Base-by-base conservation (phyloP, 2,113 vertebrate species). In the Gadus chalcogrammus region DNA sequence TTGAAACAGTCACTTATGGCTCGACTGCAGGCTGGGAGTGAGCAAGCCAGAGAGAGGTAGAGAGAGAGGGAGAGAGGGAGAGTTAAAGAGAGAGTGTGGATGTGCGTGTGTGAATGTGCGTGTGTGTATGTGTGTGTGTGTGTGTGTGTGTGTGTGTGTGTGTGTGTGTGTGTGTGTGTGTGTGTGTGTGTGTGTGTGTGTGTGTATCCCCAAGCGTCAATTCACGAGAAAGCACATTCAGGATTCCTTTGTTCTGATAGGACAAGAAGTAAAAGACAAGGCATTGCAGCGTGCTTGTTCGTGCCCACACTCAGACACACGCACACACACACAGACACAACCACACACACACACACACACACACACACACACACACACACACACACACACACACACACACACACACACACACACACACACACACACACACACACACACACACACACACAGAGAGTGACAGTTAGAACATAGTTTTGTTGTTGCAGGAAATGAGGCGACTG, bases 1-100 rank as follows among this genome's bases (percentile, higher is more conserved):
- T 75, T 52, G 75, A 71, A 76, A 69, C 82, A 84, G 82, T 82
- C 76, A 62, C 84, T 77, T 24, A 85, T 84, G 83, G 84, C 82
- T 80, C 65, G 79, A 67, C 83, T 81, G 82, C 82, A 83, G 86
- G 42, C 42, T 42, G 38, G 38, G 38, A 48, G 42, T 48, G 5
- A 48, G 61, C 81, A 71, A 72, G 77, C 17, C 13, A 58, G 67
- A 73, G 78, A 72, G 66, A 1, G 60, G 31, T 60, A 15, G 42
- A 20, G 65, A 12, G 72, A 20, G 31, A 63, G 56, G 31, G 55
- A 60, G 58, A 3, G 72, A 1, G 65, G 2, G 48, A 20, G 60
- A 18, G 53, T 16, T 15, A 15, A 60, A 4, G 35, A 64, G 48
- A 53, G 64, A 61, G 58, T 13, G 79, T 58, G 12, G 53, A 20